A percentile compares a stretch with the other conserved stretches of the same genome.
Evolutionary conservation across 2,113 vertebrate genomes (phyloP).

Genomic region (Coreoperca whiteheadi): DNA sequence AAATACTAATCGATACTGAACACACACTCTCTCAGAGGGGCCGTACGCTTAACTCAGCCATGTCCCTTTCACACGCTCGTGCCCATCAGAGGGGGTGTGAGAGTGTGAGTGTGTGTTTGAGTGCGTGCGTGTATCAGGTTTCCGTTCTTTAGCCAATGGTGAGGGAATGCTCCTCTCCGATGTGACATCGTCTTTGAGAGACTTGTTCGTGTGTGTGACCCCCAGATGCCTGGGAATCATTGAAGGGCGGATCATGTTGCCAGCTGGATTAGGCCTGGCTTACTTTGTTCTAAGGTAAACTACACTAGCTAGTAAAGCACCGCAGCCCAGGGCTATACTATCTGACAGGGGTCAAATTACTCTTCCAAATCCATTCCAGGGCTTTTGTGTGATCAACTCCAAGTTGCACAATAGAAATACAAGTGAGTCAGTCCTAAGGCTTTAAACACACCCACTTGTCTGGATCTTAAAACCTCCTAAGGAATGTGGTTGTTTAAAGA

Average conservation of each 20-base stretch:
- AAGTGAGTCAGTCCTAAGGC: conserved; percentile 51
- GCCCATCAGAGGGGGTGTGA: conserved; percentile 8
- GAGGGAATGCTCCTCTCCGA: conserved; percentile 47
- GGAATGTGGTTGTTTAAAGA: conserved; percentile 46
- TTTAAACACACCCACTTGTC: conserved; percentile 50
- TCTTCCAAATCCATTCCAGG: conserved; percentile 54
- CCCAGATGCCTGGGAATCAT: conserved; percentile 76
- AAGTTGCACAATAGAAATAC: conserved; percentile 63
- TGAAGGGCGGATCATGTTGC: conserved; percentile 67
- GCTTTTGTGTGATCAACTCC: conserved; percentile 63
- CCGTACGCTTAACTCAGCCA: conserved; percentile 60
- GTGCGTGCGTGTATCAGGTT: conserved; percentile 50
- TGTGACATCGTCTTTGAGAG: conserved; percentile 56
- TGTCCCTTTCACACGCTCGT: conserved; percentile 71
- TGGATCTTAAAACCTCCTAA: conserved; percentile 25
- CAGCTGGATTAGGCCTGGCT: conserved; percentile 54
- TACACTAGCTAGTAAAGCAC: conserved; percentile 51
- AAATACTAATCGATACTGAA: conserved; percentile 79
- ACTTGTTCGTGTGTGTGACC: conserved; percentile 67
- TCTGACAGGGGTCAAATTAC: conserved; percentile 70
- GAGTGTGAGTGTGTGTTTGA: conserved; percentile 29
- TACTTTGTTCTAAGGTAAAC: conserved; percentile 77
- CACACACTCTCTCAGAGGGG: conserved; percentile 47
- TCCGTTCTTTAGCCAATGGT: conserved; percentile 47
- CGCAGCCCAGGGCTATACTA: conserved; percentile 53